These are phyloP conservation scores for Turritopsis rubra DNA, from an alignment of 30 jellyfish, hydroid and myxozoan genomes.

Conservation along the genomic window DNA sequence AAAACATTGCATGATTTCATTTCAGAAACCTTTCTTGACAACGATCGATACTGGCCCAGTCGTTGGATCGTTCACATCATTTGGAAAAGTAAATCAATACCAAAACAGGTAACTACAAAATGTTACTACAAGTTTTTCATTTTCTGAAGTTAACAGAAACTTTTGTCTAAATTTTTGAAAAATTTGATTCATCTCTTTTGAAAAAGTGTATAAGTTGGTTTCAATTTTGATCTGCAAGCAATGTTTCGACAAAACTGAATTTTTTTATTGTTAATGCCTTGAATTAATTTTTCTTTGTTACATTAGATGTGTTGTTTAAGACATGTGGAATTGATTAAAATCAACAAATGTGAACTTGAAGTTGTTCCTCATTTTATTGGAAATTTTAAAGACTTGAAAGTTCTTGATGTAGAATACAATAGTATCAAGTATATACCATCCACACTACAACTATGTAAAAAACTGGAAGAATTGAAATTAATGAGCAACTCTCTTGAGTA, in stretches of 20 bases:
- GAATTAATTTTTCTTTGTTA: not conserved
- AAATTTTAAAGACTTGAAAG: not conserved
- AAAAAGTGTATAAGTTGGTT: too few relatives aligned
- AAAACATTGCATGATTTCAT: not conserved
- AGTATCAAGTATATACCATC: not conserved
- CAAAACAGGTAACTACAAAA: not conserved
- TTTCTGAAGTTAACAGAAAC: not conserved
- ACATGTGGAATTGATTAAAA: not conserved
- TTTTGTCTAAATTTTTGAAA: not conserved
- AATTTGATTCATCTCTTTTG: not conserved
- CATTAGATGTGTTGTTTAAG: not conserved
- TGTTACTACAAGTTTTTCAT: not conserved
- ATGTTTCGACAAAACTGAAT: too few relatives aligned
- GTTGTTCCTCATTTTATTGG: conserved; percentile 22
- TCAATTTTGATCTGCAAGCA: too few relatives aligned
- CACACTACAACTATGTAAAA: conserved; percentile 1
- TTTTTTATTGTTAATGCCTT: too few relatives aligned
- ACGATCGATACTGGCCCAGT: conserved; percentile 10
- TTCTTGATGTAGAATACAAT: not conserved
- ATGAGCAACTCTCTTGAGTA: not conserved
- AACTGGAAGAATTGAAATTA: conserved; percentile 21
- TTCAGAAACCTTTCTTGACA: not conserved
- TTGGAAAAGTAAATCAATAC: conserved; percentile 1
- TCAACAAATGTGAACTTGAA: not conserved
- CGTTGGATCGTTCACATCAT: conserved; percentile 10